These are phyloP conservation scores for Tetragonisca angustula DNA, from an alignment of 2,888 invertebrate species.

Conservation along the genomic window DNA sequence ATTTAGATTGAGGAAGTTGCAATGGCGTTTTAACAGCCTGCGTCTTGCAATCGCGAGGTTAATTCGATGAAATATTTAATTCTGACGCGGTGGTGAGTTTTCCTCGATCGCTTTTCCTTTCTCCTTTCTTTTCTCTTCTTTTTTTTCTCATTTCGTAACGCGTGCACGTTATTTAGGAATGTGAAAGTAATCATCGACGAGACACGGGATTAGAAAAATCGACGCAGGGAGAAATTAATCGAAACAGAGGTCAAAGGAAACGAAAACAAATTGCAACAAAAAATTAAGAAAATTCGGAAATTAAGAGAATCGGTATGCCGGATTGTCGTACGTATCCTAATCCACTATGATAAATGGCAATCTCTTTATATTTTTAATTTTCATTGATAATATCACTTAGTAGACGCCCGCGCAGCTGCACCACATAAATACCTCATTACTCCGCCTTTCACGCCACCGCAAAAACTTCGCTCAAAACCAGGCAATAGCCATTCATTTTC, in stretches of 20 bases:
- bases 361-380: background rate
- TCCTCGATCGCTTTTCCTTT: no score
- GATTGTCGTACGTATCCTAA: no score
- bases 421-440: background rate
- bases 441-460: background rate
- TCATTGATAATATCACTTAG: background rate
- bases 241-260: no score
- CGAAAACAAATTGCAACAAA: no score
- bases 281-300: no score
- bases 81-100: background rate
- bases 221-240: background rate
- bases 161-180: no score
- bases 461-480: background rate
- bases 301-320: no score
- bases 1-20: background rate
- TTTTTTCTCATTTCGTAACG: no score
- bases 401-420: background rate
- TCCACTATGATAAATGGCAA: no score
- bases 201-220: background rate
- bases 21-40: background rate
- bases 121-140: no score
- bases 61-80: background rate
- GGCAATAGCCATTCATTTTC: background rate
- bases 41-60: background rate
- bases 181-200: no score